Base-by-base conservation (phyloP, 2,888 invertebrate species). In the Bugulina stolonifera region DNA sequence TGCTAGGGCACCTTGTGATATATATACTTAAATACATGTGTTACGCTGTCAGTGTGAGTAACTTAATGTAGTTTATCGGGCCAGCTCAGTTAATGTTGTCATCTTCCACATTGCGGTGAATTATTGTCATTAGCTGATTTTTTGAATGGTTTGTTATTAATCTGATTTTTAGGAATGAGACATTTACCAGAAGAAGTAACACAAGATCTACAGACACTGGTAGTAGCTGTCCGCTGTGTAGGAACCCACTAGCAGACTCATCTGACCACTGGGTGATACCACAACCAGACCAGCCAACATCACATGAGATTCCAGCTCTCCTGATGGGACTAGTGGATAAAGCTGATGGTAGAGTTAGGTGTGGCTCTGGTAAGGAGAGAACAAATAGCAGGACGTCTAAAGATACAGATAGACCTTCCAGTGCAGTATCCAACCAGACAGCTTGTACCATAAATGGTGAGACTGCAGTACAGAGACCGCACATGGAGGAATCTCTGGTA, bases 211-310 rank as follows among this genome's bases (percentile, higher is more conserved):
- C 43, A 10, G n/a, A n/a, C n/a, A n/a, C n/a, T n/a, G n/a, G n/a
- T n/a, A 88, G 89, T 79, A 90, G 89, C 0, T 91, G 90, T 80
- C 90, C 91, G 0, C 88, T 90, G 73, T 91, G 90, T 79, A 87
- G 89, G 71, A 89, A 88, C 77, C 86, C 86, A 73, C 81, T 90
- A 69, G 86, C 87, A 64, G 89, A 88, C 76, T 87, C 88, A 0
- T 89, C 89, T 76, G 90, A 90, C 72, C 79, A 81, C 0, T 84
- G 84, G 84, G 80, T 81, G 3, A 74, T 84, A 35, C 79, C 83
- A 23, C 80, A 81, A 73, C 74, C 76, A 14, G 72, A 72, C 0
- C 80, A 81, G 73, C 43, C 18, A 5, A 5, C 18, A 3, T 25
- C 14, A 18, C 10, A n/a, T 5, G 32, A 64, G 27, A 32, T 64